These are phyloP conservation scores for Hoplostethus mediterraneus DNA, from an alignment of 2,797 vertebrate species.

Conservation along the genomic window DNA sequence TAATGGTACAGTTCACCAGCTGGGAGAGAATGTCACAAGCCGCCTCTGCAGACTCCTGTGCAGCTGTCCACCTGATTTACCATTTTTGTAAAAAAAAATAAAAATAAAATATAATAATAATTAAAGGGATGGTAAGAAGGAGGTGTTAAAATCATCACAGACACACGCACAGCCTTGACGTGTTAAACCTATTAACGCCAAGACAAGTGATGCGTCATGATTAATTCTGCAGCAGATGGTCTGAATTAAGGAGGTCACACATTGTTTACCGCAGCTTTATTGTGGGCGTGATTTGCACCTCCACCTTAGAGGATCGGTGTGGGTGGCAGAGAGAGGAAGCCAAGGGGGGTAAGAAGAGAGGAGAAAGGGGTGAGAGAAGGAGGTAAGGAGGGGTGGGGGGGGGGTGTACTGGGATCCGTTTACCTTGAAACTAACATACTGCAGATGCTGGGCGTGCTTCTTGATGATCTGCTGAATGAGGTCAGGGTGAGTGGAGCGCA, in stretches of 20 bases:
- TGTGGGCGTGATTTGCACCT: constrained; percentile 11
- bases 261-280: constrained; percentile 39
- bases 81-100: constrained; percentile 1
- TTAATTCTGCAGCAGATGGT: constrained; percentile 52
- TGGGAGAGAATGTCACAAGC: constrained; percentile 92
- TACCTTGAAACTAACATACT: constrained; percentile 94
- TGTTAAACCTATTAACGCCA: constrained; percentile 34
- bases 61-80: constrained; percentile 89
- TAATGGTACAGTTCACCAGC: constrained; percentile 92
- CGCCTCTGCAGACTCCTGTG: constrained; percentile 91
- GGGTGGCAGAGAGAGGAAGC: background rate
- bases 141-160: constrained; percentile 37
- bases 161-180: constrained; percentile 5
- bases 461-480: constrained; percentile 96
- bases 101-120: background rate
- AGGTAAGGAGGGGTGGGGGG: constrained; percentile 16
- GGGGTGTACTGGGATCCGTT: constrained; percentile 15
- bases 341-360: constrained; percentile 25
- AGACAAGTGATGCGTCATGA: constrained; percentile 39
- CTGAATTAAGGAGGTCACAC: constrained; percentile 42
- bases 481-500: constrained; percentile 92
- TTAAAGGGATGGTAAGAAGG: constrained; percentile 10
- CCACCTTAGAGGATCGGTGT: background rate
- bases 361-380: constrained; percentile 15
- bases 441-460: constrained; percentile 90